Evolutionary conservation across 1,140 invertebrate genomes (phyloP), one percentile per base, ranked within the genome.

Genomic region (Leptonema lineaticorne): DNA sequence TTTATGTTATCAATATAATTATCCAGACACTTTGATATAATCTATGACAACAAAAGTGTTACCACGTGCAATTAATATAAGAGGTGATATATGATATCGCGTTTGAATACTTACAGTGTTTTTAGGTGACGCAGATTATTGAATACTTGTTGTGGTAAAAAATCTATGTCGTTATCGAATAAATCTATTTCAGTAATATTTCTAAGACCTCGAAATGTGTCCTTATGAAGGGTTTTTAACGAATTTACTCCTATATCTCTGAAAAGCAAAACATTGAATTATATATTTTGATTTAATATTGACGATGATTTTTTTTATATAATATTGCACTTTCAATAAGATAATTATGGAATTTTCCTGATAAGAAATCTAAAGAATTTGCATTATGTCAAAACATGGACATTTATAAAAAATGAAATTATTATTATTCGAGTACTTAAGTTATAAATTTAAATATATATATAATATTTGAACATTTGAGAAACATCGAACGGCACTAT

Each of bases 181-280:
- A 93, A 78, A 76, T 94, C 92, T 77, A 93, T 78, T 75, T 92
- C 87, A 2, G 81, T 84, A 5, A 93, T 78, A 26, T 87, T 83
- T 0, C 83, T 83, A 75, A 93, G 81, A 3, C 86, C 86, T 59
- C 85, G 83, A 74, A 93, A 92, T 0, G 89, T 86, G 66, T 89
- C 87, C 75, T 89, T 90, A 76, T 92, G 89, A 16, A 93, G 78
- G 0, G 89, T 89, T 8, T 84, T 85, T 18, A 93, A 76, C 30
- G 84, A 81, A 75, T 93, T 93, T 5, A 88, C 86, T 0, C 89
- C 90, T 14, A 93, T 78, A 75, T 93, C 91, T 65, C 91, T 92
- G 22, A 1, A 24, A 53, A n/a, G n/a, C n/a, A n/a, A n/a, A n/a
- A n/a, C n/a, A n/a, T n/a, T n/a, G n/a, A n/a, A n/a, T n/a, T n/a